Conservation (phyloP, 2,888 invertebrate genomes). For the Argyresthia albistria region DNA sequence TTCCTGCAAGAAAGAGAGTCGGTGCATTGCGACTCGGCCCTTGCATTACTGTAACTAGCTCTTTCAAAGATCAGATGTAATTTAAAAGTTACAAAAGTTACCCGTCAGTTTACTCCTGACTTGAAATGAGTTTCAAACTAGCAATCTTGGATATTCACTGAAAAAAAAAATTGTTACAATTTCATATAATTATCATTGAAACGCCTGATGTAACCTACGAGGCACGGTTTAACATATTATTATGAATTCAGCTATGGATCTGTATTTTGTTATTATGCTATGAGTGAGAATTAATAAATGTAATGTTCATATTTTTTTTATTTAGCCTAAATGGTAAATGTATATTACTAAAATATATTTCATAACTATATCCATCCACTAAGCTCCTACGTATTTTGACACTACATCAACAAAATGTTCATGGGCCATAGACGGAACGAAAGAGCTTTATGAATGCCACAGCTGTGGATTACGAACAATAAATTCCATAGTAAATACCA, state of each 20-base stretch:
- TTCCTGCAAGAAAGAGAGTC: background rate
- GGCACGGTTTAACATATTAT: too few relatives aligned
- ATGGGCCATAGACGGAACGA: slow-evolving; percentile 19
- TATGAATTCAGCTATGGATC: too few relatives aligned
- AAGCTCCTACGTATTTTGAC: too few relatives aligned
- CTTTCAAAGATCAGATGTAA: background rate
- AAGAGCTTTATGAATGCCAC: slow-evolving; percentile 44
- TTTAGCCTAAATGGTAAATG: background rate
- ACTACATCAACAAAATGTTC: background rate
- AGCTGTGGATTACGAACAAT: slow-evolving; percentile 52
- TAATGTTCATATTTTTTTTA: too few relatives aligned
- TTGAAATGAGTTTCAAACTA: too few relatives aligned
- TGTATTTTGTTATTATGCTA: too few relatives aligned
- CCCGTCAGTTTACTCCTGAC: too few relatives aligned
- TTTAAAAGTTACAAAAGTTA: background rate
- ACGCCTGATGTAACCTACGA: too few relatives aligned
- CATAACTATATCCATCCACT: background rate
- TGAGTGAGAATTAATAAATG: too few relatives aligned
- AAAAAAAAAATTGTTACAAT: too few relatives aligned
- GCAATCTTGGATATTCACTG: too few relatives aligned
- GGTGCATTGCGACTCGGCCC: background rate
- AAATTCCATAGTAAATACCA: slow-evolving; percentile 41
- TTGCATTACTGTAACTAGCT: background rate
- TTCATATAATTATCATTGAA: too few relatives aligned
- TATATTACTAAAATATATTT: background rate